phyloP scores from a whole-genome alignment of 1,140 invertebrate genomes.

The Plectrocnemia conspersa region DNA sequence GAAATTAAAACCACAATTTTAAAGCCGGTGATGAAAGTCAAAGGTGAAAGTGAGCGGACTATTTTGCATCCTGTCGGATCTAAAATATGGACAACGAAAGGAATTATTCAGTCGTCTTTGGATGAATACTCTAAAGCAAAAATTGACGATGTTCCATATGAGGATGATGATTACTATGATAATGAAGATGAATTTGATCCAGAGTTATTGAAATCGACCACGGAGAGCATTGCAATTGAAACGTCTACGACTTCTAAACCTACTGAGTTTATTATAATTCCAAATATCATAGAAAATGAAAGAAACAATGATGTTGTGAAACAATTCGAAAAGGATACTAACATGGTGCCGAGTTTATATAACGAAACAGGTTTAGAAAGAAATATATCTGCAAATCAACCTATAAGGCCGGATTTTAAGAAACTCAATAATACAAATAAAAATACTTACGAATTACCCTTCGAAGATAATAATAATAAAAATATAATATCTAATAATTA shows the following conservation, averaged over 20 bases:
- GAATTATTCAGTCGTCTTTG: slow-evolving; percentile 8
- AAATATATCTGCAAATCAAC: neutral
- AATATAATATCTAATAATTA: slow-evolving; percentile 22
- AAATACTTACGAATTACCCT: too few relatives aligned
- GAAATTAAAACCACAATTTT: slow-evolving; percentile 22
- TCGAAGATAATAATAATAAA: slow-evolving; percentile 12
- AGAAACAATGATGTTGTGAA: neutral
- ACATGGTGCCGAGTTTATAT: too few relatives aligned
- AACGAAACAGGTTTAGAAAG: too few relatives aligned
- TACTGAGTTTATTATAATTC: neutral
- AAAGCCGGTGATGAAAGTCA: slow-evolving; percentile 15
- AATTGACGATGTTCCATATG: slow-evolving; percentile 29
- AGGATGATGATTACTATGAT: slow-evolving; percentile 30
- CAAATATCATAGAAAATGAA: neutral
- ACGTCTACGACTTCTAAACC: neutral
- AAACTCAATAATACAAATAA: slow-evolving; percentile 1
- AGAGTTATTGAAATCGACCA: neutral
- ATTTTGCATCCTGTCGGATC: slow-evolving; percentile 21
- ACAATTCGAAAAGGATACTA: too few relatives aligned
- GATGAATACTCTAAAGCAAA: slow-evolving; percentile 16
- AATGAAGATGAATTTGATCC: slow-evolving; percentile 28
- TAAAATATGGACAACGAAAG: slow-evolving; percentile 26
- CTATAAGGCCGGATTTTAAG: slow-evolving; percentile 15
- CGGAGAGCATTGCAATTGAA: neutral
- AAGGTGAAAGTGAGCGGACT: slow-evolving; percentile 15